Evolutionary conservation across 2,113 vertebrate species (phyloP), one percentile per base, ranked within the genome.

Genomic region (Marcusenius ussheri): DNA sequence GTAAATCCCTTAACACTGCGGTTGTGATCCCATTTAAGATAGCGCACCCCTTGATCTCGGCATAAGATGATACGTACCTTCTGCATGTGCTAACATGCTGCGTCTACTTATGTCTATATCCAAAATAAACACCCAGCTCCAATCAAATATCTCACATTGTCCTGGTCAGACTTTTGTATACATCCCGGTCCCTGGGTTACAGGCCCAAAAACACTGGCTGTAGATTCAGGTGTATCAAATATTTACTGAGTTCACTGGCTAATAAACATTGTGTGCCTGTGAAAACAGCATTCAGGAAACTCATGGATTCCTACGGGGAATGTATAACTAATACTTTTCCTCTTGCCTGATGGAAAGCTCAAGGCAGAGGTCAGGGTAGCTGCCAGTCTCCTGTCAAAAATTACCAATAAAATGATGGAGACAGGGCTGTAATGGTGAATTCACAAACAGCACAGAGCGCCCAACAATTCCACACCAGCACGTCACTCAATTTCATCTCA

Each of bases 21-120:
- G 83, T 46, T 86, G 83, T 50, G 45, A 87, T 53, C 85, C 85
- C 50, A 87, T 87, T 87, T 87, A 53, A 53, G 50, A 31, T 53
- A 87, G 1, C 31, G 5, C 19, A 39, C 49, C 85, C 50, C 85
- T 87, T 47, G 45, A 53, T 87, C 27, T 87, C 27, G 1, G 50
- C 13, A 47, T 87, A 47, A 53, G 50, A 87, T 53, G 47, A 87
- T 47, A 53, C 50, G 39, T 53, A 87, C 85, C 85, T 87, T 87
- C 85, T 53, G 49, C 47, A 24, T 53, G 85, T 19, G 50, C 50
- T 87, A 35, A 53, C 85, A 87, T 39, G 27, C 85, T 15, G 45
- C 19, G 31, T 51, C 19, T 53, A 87, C 85, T 35, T 53, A 47
- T 87, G 45, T 13, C 4, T 51, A 27, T 53, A 87, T 53, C 45